Percentiles rank a stretch among this genome's conserved stretches.
phyloP scores from a whole-genome alignment of 1,140 invertebrate species.

The Pogonomyrmex californicus region DNA sequence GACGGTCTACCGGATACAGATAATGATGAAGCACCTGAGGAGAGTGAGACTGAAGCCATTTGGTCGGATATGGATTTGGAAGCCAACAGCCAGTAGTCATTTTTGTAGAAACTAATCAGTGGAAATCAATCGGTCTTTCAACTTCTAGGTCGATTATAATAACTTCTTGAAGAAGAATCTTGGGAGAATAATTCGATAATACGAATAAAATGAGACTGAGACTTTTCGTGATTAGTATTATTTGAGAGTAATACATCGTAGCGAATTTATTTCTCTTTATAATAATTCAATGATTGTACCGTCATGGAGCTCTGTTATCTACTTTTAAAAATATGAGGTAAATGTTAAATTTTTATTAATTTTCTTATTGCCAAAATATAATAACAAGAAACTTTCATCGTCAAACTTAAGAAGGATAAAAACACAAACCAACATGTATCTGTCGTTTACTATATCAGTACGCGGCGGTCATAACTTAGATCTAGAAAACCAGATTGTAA shows the following conservation, averaged over 20 bases:
- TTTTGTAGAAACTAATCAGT: not conserved
- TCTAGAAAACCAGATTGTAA: slow-evolving; percentile 43
- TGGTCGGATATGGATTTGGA: slow-evolving; percentile 89
- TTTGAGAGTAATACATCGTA: slow-evolving; percentile 11
- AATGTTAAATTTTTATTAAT: slow-evolving; percentile 33
- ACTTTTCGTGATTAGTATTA: slow-evolving; percentile 29
- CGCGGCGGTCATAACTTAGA: slow-evolving; percentile 15
- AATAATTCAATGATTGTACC: slow-evolving; percentile 27
- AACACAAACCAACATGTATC: slow-evolving; percentile 18
- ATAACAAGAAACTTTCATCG: not conserved
- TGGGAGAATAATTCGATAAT: not conserved
- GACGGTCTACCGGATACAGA: slow-evolving; percentile 87
- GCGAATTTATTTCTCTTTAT: slow-evolving; percentile 25
- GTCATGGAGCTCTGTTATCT: not conserved
- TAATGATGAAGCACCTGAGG: slow-evolving; percentile 87
- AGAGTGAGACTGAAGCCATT: slow-evolving; percentile 89
- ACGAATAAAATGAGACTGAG: slow-evolving; percentile 10
- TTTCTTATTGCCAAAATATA: not conserved
- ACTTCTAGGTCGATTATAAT: not conserved
- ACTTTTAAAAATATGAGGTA: slow-evolving; percentile 27
- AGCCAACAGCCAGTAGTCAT: slow-evolving; percentile 85
- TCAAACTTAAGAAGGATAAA: not conserved
- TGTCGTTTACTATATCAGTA: not conserved
- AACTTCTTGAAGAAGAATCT: slow-evolving; percentile 4
- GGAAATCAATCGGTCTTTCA: not conserved